phyloP scores from a whole-genome alignment of 2,113 vertebrate genomes.

The Carollia perspicillata region DNA sequence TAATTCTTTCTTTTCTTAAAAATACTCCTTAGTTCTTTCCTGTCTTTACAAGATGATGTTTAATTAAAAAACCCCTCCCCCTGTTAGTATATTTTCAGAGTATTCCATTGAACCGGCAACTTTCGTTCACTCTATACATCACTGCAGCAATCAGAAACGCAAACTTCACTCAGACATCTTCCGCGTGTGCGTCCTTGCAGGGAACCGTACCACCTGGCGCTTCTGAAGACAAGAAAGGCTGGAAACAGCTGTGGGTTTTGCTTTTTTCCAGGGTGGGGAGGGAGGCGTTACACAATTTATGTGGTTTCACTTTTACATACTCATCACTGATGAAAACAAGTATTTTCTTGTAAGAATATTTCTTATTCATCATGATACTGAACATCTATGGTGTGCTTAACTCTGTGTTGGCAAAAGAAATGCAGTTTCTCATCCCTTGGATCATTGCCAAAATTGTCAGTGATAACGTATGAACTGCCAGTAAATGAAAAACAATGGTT shows the following conservation, averaged over 20 bases:
- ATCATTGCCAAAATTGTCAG: background rate
- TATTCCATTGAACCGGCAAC: background rate
- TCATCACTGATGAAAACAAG: background rate
- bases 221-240: background rate
- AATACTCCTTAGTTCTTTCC: background rate
- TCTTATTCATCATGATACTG: background rate
- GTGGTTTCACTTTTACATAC: background rate
- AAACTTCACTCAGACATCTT: background rate
- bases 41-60: background rate
- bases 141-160: background rate
- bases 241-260: background rate
- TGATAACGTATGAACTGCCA: background rate
- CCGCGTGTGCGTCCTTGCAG: fast-evolving
- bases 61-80: background rate
- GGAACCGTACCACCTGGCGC: background rate
- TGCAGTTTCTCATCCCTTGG: background rate
- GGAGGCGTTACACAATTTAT: background rate
- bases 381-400: background rate
- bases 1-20: background rate
- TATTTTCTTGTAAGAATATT: background rate
- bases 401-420: background rate
- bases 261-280: background rate
- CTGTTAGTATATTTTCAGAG: background rate
- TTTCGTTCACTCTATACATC: background rate
- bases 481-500: background rate